Percentiles rank a stretch among this genome's conserved stretches.
Evolutionary conservation across 2,113 vertebrate species (phyloP).

Genomic region (Antennarius striatus): DNA sequence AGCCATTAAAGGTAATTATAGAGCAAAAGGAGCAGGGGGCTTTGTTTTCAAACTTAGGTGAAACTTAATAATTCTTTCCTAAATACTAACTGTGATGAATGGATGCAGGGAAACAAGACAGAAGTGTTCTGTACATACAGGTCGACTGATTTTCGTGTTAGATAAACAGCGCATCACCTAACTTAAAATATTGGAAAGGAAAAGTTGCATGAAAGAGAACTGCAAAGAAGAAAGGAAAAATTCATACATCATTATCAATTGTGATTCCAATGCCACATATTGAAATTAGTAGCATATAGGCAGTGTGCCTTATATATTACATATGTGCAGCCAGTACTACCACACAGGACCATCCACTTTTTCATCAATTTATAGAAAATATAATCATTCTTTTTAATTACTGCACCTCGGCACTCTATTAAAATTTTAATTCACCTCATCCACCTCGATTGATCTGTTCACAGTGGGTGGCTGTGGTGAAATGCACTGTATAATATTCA

Average conservation of each 20-base stretch:
- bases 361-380: constrained; percentile 81
- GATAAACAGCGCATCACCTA: constrained; percentile 36
- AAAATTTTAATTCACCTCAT: constrained; percentile 91
- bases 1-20: constrained; percentile 91
- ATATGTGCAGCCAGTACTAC: constrained; percentile 50
- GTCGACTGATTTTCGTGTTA: constrained; percentile 34
- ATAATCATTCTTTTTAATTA: constrained; percentile 92
- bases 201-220: background rate
- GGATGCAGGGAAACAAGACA: constrained; percentile 74
- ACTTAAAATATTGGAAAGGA: background rate
- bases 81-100: constrained; percentile 92
- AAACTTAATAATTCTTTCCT: constrained; percentile 87
- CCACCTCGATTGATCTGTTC: constrained; percentile 92
- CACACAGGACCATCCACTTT: constrained; percentile 54
- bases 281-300: constrained; percentile 22
- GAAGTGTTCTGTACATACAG: constrained; percentile 71
- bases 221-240: constrained; percentile 7
- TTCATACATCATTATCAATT: background rate
- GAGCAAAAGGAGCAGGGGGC: constrained; percentile 87
- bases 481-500: constrained; percentile 91
- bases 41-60: constrained; percentile 92
- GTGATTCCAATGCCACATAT: constrained; percentile 6
- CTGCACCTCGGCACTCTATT: constrained; percentile 83
- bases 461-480: constrained; percentile 88
- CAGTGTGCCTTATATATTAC: constrained; percentile 20